Evolutionary conservation across 2,888 invertebrate genomes (phyloP).

Genomic region (Auanema freiburgensis): DNA sequence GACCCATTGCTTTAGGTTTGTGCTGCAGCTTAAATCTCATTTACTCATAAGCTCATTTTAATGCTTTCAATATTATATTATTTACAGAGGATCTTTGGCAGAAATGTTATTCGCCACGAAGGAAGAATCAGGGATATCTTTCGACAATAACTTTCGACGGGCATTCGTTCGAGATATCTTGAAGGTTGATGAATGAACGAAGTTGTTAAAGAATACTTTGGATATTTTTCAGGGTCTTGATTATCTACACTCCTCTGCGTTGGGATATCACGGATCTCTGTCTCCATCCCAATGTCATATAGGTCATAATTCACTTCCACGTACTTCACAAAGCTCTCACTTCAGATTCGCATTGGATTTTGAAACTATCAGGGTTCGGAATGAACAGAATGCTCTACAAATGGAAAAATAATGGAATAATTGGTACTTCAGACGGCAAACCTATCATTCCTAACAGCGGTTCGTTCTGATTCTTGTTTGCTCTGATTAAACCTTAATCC

Average conservation of each 20-base stretch:
- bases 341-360: slow-evolving; percentile 57
- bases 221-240: slow-evolving; percentile 50
- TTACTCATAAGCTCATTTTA: no score
- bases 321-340: neutral
- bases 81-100: slow-evolving; percentile 47
- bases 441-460: slow-evolving; percentile 57
- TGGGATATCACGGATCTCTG: slow-evolving; percentile 56
- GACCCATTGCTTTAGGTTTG: slow-evolving; percentile 37
- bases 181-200: slow-evolving; percentile 35
- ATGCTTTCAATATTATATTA: no score
- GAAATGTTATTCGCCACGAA: slow-evolving; percentile 45
- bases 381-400: slow-evolving; percentile 18
- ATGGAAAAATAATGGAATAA: slow-evolving; percentile 50
- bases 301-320: slow-evolving; percentile 10
- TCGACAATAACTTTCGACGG: slow-evolving; percentile 49
- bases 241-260: slow-evolving; percentile 49
- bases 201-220: neutral
- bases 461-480: slow-evolving; percentile 1
- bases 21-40: neutral
- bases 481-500: slow-evolving; percentile 2
- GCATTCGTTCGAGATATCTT: slow-evolving; percentile 61
- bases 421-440: slow-evolving; percentile 39
- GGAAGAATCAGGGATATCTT: slow-evolving; percentile 14
- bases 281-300: slow-evolving; percentile 54
- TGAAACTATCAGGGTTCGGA: slow-evolving; percentile 59